These are phyloP conservation scores for Nyleta sp. DNA, from an alignment of 2,888 invertebrate species.

Conservation along the genomic window DNA sequence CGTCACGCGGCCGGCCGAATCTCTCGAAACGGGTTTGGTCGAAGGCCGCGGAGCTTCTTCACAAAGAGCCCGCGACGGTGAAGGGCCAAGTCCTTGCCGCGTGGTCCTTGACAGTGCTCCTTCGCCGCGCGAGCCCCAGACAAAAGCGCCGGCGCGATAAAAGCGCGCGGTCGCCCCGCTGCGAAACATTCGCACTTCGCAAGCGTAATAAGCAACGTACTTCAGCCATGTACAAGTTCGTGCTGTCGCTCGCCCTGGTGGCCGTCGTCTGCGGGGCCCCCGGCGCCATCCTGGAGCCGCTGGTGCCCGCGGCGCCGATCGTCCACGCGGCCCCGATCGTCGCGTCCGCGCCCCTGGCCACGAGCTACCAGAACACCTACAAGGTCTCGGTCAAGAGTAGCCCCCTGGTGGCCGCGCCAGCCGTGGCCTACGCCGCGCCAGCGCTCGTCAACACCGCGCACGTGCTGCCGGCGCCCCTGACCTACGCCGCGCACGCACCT, in stretches of 20 bases:
- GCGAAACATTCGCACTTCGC: slow-evolving; percentile 33
- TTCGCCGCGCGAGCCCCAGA: slow-evolving; percentile 14
- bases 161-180: slow-evolving; percentile 18
- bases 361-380: slow-evolving; percentile 84
- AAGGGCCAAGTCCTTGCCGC: slow-evolving; percentile 55
- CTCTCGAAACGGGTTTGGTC: slow-evolving; percentile 39
- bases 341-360: slow-evolving; percentile 80
- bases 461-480: slow-evolving; percentile 65
- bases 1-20: slow-evolving; percentile 25
- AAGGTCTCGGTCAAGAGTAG: slow-evolving; percentile 71
- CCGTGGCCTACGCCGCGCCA: slow-evolving; percentile 83
- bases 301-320: slow-evolving; percentile 76
- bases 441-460: slow-evolving; percentile 70
- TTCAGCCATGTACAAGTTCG: slow-evolving; percentile 71
- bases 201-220: slow-evolving; percentile 10
- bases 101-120: slow-evolving; percentile 58
- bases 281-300: slow-evolving; percentile 70
- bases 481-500: slow-evolving; percentile 76
- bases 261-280: slow-evolving; percentile 81
- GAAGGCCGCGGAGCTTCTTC: slow-evolving; percentile 32
- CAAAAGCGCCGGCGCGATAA: slow-evolving; percentile 44
- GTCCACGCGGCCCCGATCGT: slow-evolving; percentile 82
- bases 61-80: slow-evolving; percentile 47
- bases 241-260: slow-evolving; percentile 69
- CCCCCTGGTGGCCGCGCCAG: slow-evolving; percentile 80